These are phyloP conservation scores for Leptinotarsa lineolata DNA, from an alignment of 1,140 invertebrate genomes.

Conservation along the genomic window DNA sequence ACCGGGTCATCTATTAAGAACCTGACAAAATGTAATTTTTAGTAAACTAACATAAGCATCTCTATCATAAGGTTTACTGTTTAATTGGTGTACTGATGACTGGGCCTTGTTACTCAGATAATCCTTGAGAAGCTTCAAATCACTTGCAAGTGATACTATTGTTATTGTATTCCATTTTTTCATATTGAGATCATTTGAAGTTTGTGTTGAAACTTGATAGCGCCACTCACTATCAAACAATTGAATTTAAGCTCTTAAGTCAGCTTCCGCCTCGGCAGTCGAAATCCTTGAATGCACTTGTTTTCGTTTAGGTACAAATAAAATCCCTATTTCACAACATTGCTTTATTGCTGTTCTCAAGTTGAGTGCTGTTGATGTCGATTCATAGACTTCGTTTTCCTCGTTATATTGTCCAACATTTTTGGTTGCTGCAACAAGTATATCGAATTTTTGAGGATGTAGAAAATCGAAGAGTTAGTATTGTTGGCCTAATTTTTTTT, in stretches of 20 bases:
- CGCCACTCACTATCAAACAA: constrained; percentile 38
- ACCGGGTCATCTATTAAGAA: constrained; percentile 42
- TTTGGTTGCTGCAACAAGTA: constrained; percentile 35
- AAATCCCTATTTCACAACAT: constrained; percentile 35
- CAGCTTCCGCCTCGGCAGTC: constrained; percentile 21
- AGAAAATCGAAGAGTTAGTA: constrained; percentile 33
- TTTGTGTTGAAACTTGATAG: constrained; percentile 43
- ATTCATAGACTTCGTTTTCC: constrained; percentile 30
- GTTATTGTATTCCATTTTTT: constrained; percentile 52
- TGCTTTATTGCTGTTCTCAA: constrained; percentile 36
- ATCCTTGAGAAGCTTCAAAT: constrained; percentile 50
- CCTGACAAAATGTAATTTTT: constrained; percentile 45
- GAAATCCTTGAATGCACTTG: constrained; percentile 17
- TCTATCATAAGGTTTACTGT: constrained; percentile 22
- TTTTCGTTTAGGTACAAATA: constrained; percentile 31
- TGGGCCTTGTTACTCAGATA: constrained; percentile 37
- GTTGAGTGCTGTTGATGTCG: constrained; percentile 35
- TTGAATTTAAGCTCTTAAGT: constrained; percentile 40
- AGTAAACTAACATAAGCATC: constrained; percentile 38
- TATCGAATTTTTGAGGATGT: constrained; percentile 32
- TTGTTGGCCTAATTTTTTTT: constrained; percentile 30
- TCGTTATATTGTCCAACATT: constrained; percentile 28
- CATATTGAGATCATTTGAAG: constrained; percentile 45
- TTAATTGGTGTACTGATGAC: constrained; percentile 25
- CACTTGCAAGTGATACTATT: constrained; percentile 50